Percentiles rank a stretch among this genome's conserved stretches.
These are phyloP conservation scores for Myrmophylax atrothorax DNA, from an alignment of 2,113 vertebrate species.

Conservation along the genomic window DNA sequence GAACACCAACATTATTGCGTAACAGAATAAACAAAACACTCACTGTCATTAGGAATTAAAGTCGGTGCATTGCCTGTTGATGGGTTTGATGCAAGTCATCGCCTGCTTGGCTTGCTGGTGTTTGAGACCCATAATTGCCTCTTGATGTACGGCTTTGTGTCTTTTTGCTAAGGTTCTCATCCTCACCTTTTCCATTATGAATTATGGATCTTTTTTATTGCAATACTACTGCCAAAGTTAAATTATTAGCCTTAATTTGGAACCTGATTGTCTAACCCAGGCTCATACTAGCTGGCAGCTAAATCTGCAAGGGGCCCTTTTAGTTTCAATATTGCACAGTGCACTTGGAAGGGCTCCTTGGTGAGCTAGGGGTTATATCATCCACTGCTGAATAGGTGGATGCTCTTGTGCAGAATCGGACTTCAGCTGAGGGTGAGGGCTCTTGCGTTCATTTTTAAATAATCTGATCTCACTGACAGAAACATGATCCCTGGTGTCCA, in stretches of 20 bases:
- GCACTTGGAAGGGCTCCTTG: background rate
- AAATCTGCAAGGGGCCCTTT: background rate
- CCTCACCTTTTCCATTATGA: background rate
- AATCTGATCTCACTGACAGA: background rate
- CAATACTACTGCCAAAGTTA: constrained; percentile 24
- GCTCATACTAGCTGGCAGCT: background rate
- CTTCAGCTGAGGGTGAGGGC: background rate
- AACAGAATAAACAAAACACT: background rate
- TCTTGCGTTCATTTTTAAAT: background rate
- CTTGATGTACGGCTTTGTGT: background rate
- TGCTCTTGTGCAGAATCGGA: background rate
- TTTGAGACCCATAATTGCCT: background rate
- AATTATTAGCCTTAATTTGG: constrained; percentile 6
- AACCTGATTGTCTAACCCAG: background rate
- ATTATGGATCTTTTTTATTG: background rate
- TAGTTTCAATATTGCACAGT: background rate
- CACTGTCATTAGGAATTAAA: background rate
- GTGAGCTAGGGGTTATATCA: background rate
- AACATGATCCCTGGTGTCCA: background rate
- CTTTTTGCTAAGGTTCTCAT: background rate
- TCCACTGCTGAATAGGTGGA: background rate
- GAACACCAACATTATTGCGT: background rate
- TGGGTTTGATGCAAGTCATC: background rate
- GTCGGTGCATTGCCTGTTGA: background rate
- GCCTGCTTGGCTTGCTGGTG: background rate